These are phyloP conservation scores for Mermis nigrescens DNA, from an alignment of 2,888 invertebrate species.

Conservation along the genomic window DNA sequence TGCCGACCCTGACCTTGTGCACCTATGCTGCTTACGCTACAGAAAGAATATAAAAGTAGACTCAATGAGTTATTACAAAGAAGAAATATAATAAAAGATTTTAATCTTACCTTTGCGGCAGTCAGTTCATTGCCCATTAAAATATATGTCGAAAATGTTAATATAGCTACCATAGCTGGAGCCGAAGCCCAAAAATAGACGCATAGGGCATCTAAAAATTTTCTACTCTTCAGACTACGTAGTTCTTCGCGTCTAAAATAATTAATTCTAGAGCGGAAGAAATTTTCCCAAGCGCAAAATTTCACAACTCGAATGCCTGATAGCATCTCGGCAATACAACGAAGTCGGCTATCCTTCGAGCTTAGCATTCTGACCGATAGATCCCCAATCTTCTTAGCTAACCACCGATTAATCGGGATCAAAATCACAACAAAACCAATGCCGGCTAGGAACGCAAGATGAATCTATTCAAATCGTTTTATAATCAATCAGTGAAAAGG, in stretches of 20 bases:
- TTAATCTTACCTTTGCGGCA: constrained; percentile 52
- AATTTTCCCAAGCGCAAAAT: constrained; percentile 76
- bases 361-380: constrained; percentile 70
- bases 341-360: constrained; percentile 70
- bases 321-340: constrained; percentile 64
- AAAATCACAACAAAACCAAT: constrained; percentile 61
- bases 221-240: constrained; percentile 45
- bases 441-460: constrained; percentile 72
- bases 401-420: constrained; percentile 72
- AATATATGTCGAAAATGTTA: constrained; percentile 44
- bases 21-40: no score
- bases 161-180: constrained; percentile 57
- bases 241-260: constrained; percentile 32
- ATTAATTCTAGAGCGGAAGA: constrained; percentile 42
- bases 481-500: no score
- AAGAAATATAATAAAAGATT: no score
- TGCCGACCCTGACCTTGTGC: no score
- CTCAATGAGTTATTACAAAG: no score
- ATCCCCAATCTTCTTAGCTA: constrained; percentile 66
- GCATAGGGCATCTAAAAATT: constrained; percentile 88
- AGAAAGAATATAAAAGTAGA: no score
- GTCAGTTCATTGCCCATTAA: constrained; percentile 50
- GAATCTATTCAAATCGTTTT: no score
- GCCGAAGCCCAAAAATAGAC: constrained; percentile 98
- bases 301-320: constrained; percentile 73